Evolutionary conservation across 2,797 vertebrate species (phyloP), one percentile per base, ranked within the genome.

Genomic region (Cyclura pinguis): DNA sequence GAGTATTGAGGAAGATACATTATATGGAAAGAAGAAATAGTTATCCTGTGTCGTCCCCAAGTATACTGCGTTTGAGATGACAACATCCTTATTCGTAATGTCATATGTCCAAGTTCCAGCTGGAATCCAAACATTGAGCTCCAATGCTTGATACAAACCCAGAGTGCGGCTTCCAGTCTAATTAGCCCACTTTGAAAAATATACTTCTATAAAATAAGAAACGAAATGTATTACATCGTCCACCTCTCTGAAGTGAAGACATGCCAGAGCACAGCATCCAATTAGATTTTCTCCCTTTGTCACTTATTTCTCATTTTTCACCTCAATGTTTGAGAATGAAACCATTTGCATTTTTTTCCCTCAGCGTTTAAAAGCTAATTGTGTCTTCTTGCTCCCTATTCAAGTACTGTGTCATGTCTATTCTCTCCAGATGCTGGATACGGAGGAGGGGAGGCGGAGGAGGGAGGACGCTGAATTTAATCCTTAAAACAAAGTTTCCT

Each of bases 401-500:
- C 91, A 92, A 92, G 86, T 94, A 90, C 91, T 95, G 59, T 94
- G 88, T 57, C 92, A 93, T 84, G 47, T 87, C 74, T 95, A 87
- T 88, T 67, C 88, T 13, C 35, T 80, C 14, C 84, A 64, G 77
- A 76, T 94, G 94, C 89, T 88, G 73, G 92, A 94, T 94, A 93
- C 0, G 18, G 72, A 22, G 12, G 47, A 20, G 59, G 59, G 18
- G 29, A n/a, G 32, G 6, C 7, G 13, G 38, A 20, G 13, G 14
- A 29, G 59, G 42, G 38, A 4, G 24, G 7, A 52, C 42, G 27
- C 78, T 72, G 84, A 72, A 85, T 96, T 96, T 96, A 95, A 93
- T 95, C 52, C 89, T 94, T 91, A 95, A 95, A 96, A 94, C 82
- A 95, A 97, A 96, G 87, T 89, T 95, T 95, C 62, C 94, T 89